Evolutionary conservation across 2,797 vertebrate species (phyloP), one percentile per base, ranked within the genome.

Genomic region (Helicolenus hilgendorfi): DNA sequence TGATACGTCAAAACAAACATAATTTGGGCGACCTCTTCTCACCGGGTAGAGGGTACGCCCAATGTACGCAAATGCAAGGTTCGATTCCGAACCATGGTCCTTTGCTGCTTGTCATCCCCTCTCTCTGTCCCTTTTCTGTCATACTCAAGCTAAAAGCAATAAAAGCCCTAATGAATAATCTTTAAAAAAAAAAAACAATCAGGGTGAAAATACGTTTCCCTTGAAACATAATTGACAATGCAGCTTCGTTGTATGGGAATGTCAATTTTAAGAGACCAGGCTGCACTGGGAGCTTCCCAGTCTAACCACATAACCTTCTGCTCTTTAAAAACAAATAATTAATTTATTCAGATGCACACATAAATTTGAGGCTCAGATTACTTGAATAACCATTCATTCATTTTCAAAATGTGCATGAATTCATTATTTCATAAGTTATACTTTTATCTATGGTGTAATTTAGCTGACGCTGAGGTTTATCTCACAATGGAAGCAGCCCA

Each of bases 321-420:
- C 36, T 38, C 1, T 29, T 22, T n/a, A 14, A 41, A 26, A 60
- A 38, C n/a, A 72, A 33, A 18, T 7, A 2, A 68, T 36, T 36
- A 0, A 33, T 59, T 35, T 63, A 68, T 79, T 82, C 36, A 41
- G 15, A 73, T 11, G 15, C 24, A 67, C n/a, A 71, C 4, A 20
- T 11, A 11, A 59, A 63, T 45, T 70, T 81, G 4, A 63, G 33
- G n/a, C 13, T 15, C 8, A 27, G 45, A 53, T 36, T 60, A 14
- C 1, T 64, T n/a, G 45, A 77, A 36, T 60, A 71, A 84, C 11
- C 36, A 31, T 77, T 88, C 7, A 58, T 58, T 53, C 1, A 31
- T 22, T 84, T 69, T 68, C 27, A 69, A 9, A 79, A 22, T 56
- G 18, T 70, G 49, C 11, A 41, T 56, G 45, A 27, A 77, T 77